A percentile compares a stretch with the other conserved stretches of the same genome.
These are phyloP conservation scores for Melinaea marsaeus DNA, from an alignment of 2,888 invertebrate genomes.

Conservation along the genomic window DNA sequence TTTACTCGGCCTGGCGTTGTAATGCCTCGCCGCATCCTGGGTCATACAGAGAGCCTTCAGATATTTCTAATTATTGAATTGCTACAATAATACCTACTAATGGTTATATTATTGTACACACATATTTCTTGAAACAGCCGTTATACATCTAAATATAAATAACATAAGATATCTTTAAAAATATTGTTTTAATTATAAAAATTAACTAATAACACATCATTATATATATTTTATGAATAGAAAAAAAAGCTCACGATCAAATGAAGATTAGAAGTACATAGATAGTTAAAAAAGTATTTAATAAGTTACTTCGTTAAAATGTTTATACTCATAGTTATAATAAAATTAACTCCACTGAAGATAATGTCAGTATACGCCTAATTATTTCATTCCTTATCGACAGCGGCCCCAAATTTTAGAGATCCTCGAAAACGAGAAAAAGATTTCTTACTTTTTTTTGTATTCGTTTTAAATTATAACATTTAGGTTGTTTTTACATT, in stretches of 20 bases:
- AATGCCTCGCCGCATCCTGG: conserved; percentile 21
- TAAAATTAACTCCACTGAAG: conserved; percentile 27
- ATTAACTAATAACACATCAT: not conserved
- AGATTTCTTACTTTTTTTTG: not conserved
- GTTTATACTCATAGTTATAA: conserved; percentile 21
- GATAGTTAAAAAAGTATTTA: conserved; percentile 20
- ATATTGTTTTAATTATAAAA: no score
- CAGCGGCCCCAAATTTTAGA: conserved; percentile 14
- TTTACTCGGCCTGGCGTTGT: conserved; percentile 24
- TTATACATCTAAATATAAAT: no score
- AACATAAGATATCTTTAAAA: no score
- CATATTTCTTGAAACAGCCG: not conserved
- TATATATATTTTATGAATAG: conserved; percentile 13
- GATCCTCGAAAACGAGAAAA: conserved; percentile 7
- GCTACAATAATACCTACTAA: not conserved
- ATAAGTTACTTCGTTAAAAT: conserved; percentile 16
- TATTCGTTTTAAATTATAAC: not conserved
- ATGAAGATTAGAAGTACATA: conserved; percentile 21
- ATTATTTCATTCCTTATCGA: conserved; percentile 26
- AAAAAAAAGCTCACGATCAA: conserved; percentile 15
- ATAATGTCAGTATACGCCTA: conserved; percentile 29
- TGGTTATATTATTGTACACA: not conserved
- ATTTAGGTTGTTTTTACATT: not conserved
- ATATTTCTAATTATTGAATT: conserved; percentile 3
- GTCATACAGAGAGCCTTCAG: not conserved